Conservation (phyloP, 2,888 invertebrate species). For the Anthoptus insignis region DNA sequence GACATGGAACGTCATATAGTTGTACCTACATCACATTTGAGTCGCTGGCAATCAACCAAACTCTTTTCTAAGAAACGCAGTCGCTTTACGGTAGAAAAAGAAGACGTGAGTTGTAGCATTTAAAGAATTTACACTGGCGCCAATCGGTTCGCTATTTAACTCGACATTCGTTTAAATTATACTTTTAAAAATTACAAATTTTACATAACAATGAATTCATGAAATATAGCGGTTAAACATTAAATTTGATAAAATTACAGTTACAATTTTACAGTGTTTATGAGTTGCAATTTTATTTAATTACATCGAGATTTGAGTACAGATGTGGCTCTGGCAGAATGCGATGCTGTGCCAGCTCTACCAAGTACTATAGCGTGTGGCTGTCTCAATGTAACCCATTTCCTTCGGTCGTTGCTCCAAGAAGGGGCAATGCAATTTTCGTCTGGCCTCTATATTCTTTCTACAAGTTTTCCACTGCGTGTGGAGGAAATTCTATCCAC, state of each 20-base stretch:
- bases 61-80: background rate
- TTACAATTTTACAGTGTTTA: no score
- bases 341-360: constrained; percentile 65
- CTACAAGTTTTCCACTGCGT: constrained; percentile 13
- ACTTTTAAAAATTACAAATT: no score
- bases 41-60: constrained; percentile 7
- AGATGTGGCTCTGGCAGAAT: constrained; percentile 59
- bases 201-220: no score
- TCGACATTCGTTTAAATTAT: no score
- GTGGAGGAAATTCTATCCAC: constrained; percentile 24
- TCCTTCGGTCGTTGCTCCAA: constrained; percentile 67
- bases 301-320: constrained; percentile 15
- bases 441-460: constrained; percentile 46
- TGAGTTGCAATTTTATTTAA: constrained; percentile 5
- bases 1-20: background rate
- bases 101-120: no score
- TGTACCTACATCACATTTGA: background rate
- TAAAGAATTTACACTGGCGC: background rate
- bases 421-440: constrained; percentile 57
- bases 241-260: no score
- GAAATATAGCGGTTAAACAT: no score
- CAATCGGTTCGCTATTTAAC: background rate
- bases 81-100: background rate
- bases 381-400: constrained; percentile 65
- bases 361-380: constrained; percentile 60